phyloP scores from a whole-genome alignment of 1,140 invertebrate species.

The Papilio glaucus region DNA sequence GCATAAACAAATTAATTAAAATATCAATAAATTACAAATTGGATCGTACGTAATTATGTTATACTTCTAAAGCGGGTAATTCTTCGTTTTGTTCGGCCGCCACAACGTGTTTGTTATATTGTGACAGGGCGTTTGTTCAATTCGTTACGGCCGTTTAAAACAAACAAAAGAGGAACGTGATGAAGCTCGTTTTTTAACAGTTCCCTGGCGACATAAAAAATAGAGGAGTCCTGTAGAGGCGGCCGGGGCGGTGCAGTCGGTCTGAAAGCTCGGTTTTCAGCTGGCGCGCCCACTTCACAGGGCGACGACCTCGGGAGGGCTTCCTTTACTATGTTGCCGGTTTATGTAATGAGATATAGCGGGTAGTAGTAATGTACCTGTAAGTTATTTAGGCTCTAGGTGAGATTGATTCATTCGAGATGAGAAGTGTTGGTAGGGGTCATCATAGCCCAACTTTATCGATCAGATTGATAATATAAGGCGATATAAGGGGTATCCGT shows the following conservation, averaged over 20 bases:
- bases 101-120: background rate
- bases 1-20: no score
- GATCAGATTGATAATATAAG: no score
- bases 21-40: no score
- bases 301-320: slow-evolving; percentile 57
- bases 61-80: no score
- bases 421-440: background rate
- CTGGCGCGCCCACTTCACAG: slow-evolving; percentile 65
- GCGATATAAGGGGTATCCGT: no score
- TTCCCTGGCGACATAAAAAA: slow-evolving; percentile 35
- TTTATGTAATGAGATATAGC: slow-evolving; percentile 6
- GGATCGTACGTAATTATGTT: no score
- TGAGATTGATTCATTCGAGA: background rate
- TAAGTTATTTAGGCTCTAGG: background rate
- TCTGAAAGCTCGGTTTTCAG: slow-evolving; percentile 67
- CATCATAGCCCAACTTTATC: no score
- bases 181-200: slow-evolving; percentile 28
- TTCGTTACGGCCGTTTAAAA: slow-evolving; percentile 13
- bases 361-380: background rate
- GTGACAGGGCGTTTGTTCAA: slow-evolving; percentile 14
- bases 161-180: slow-evolving; percentile 9
- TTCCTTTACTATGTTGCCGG: slow-evolving; percentile 1
- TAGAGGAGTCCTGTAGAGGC: slow-evolving; percentile 16
- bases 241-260: slow-evolving; percentile 44
- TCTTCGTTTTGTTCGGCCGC: background rate